These are phyloP conservation scores for Polyommatus iphigenia DNA, from an alignment of 2,888 invertebrate genomes.

Conservation along the genomic window DNA sequence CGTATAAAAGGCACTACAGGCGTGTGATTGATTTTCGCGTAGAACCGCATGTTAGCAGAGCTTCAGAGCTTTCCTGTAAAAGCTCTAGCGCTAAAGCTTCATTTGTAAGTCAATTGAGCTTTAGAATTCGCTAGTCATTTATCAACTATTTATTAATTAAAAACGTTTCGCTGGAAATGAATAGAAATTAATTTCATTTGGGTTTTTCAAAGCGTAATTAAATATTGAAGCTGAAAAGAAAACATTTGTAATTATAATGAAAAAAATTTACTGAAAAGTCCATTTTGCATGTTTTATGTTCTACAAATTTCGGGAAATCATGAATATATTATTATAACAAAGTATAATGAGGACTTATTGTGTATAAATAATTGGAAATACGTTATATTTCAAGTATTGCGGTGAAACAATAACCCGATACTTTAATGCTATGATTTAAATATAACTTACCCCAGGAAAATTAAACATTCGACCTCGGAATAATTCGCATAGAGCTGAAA, in stretches of 20 bases:
- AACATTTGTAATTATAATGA: neutral
- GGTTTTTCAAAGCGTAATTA: neutral
- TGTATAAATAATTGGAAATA: neutral
- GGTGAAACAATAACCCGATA: neutral
- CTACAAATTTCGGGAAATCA: neutral
- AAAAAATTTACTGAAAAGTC: neutral
- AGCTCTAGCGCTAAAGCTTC: constrained; percentile 25
- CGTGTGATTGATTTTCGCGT: constrained; percentile 17
- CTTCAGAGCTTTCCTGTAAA: constrained; percentile 16
- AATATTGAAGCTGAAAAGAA: neutral
- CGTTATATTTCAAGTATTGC: neutral
- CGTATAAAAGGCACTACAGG: neutral
- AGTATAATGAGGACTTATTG: neutral
- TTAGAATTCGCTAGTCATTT: constrained; percentile 26
- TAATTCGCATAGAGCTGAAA: no score
- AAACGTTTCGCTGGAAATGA: constrained; percentile 14
- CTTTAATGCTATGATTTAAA: neutral
- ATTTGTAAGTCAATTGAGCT: constrained; percentile 27
- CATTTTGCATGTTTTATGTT: neutral
- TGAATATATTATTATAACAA: neutral
- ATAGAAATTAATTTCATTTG: neutral
- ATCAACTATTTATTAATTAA: constrained; percentile 24
- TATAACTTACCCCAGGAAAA: no score
- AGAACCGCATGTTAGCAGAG: constrained; percentile 17
- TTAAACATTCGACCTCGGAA: no score